Percentiles rank a stretch among this genome's conserved stretches.
Evolutionary conservation across 1,140 invertebrate genomes (phyloP).

Genomic region (Hylaeus anthracinus): DNA sequence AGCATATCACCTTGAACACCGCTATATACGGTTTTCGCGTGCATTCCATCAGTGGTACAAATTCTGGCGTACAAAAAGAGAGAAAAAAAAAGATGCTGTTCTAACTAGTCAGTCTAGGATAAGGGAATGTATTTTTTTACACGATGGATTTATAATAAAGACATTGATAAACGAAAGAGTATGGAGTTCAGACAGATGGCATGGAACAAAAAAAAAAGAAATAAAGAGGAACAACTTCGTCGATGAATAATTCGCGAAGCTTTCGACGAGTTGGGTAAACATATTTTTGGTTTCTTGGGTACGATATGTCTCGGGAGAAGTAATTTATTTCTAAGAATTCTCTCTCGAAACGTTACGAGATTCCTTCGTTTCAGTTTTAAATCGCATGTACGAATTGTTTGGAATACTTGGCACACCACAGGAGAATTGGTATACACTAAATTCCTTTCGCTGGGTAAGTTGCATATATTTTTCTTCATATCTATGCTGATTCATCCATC

Average conservation of each 20-base stretch:
- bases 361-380: constrained; percentile 2
- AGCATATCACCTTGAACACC: constrained; percentile 10
- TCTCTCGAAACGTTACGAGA: neutral
- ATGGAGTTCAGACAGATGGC: constrained; percentile 25
- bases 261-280: no score
- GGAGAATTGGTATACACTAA: neutral
- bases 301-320: no score
- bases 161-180: constrained; percentile 36
- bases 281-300: no score
- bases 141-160: constrained; percentile 61
- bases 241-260: neutral
- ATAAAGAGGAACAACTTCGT: neutral
- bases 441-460: constrained; percentile 22
- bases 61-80: constrained; percentile 33
- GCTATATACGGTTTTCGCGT: neutral
- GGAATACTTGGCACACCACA: neutral
- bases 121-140: constrained; percentile 75
- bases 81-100: constrained; percentile 36
- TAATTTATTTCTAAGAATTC: neutral
- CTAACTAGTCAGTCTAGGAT: constrained; percentile 75
- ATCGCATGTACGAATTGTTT: neutral
- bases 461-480: neutral
- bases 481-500: neutral
- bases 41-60: constrained; percentile 36
- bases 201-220: neutral